Evolutionary conservation across 2,888 invertebrate species (phyloP).

Genomic region (Rotaria magnacalcarata): DNA sequence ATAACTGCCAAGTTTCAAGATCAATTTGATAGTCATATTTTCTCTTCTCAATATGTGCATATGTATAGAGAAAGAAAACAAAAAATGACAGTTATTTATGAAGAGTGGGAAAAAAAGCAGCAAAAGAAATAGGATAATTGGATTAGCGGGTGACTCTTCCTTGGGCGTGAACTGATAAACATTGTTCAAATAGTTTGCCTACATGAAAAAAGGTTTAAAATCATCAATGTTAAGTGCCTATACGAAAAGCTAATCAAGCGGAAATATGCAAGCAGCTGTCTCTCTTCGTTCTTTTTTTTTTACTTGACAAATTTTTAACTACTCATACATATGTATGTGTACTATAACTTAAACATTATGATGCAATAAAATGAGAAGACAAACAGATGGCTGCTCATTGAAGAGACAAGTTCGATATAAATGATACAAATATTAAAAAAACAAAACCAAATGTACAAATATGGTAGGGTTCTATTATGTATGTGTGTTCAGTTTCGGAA

Average conservation of each 20-base stretch:
- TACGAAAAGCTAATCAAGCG: constrained; percentile 6
- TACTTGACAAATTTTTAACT: background rate
- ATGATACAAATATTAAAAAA: background rate
- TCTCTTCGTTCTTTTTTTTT: background rate
- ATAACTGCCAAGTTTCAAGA: constrained; percentile 11
- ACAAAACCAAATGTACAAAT: background rate
- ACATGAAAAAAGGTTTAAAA: constrained; percentile 4
- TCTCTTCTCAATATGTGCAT: background rate
- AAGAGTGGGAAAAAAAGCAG: background rate
- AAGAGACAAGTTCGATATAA: background rate
- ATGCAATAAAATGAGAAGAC: background rate
- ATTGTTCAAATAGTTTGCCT: background rate
- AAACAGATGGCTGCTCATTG: background rate
- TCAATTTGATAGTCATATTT: background rate
- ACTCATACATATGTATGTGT: background rate
- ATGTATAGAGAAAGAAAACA: background rate
- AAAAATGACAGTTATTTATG: background rate
- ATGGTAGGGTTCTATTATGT: background rate
- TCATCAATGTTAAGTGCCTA: background rate
- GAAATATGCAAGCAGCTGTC: constrained; percentile 12
- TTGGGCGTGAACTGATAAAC: constrained; percentile 15
- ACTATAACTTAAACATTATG: background rate
- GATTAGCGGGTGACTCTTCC: background rate
- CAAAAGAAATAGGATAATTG: background rate
- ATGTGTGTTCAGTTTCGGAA: background rate